Conservation (phyloP, 2,888 invertebrate species). For the Clanis bilineata region DNA sequence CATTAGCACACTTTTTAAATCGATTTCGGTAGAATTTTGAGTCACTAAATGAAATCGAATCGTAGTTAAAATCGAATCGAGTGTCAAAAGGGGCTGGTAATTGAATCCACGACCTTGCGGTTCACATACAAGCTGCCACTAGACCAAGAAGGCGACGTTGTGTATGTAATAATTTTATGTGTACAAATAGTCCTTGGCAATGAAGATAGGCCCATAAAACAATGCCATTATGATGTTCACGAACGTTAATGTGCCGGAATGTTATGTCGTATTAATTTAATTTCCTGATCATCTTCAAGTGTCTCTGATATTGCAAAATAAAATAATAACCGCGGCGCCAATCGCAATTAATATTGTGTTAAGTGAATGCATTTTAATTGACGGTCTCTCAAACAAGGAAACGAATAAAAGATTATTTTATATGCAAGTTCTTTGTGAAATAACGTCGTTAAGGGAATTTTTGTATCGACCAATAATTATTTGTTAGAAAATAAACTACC, state of each 20-base stretch:
- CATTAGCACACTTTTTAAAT: too few relatives aligned
- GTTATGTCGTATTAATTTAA: slow-evolving; percentile 46
- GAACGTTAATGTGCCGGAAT: slow-evolving; percentile 63
- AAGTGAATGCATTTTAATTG: slow-evolving; percentile 19
- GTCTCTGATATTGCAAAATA: slow-evolving; percentile 38
- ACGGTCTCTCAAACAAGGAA: background rate
- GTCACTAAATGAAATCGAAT: too few relatives aligned
- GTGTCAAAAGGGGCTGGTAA: too few relatives aligned
- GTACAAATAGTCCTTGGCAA: slow-evolving; percentile 37
- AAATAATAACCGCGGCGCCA: slow-evolving; percentile 25
- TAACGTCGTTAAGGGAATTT: slow-evolving; percentile 15
- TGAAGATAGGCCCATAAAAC: slow-evolving; percentile 55
- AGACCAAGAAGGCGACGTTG: too few relatives aligned
- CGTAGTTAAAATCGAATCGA: too few relatives aligned
- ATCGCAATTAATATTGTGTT: slow-evolving; percentile 27
- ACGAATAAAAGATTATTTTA: background rate
- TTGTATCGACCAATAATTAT: background rate
- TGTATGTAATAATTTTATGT: too few relatives aligned
- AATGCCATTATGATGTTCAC: slow-evolving; percentile 60
- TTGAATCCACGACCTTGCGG: too few relatives aligned
- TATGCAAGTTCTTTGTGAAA: slow-evolving; percentile 22
- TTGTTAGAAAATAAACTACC: slow-evolving; percentile 4
- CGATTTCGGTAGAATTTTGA: too few relatives aligned
- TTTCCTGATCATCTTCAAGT: slow-evolving; percentile 64
- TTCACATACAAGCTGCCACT: too few relatives aligned